Conservation (phyloP, 2,113 vertebrate genomes). For the Ochotona princeps region DNA sequence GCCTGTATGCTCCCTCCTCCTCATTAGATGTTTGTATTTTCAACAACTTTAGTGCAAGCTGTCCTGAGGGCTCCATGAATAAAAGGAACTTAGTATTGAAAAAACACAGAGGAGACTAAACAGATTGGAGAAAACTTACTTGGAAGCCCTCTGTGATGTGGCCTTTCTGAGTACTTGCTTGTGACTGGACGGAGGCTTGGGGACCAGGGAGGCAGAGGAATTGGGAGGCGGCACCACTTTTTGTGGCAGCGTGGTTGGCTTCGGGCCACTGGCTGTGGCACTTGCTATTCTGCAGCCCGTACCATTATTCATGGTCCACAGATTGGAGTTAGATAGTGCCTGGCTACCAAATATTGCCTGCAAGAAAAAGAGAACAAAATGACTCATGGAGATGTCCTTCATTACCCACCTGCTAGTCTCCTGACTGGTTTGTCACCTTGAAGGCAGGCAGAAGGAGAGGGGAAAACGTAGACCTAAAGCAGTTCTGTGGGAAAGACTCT, state of each 20-base stretch:
- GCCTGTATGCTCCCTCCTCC: not conserved
- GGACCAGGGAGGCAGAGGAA: slow-evolving; percentile 84
- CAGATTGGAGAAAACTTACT: slow-evolving; percentile 87
- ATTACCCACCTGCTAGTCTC: not conserved
- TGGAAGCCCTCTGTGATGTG: slow-evolving; percentile 88
- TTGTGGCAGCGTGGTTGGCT: slow-evolving; percentile 79
- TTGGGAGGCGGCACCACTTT: slow-evolving; percentile 84
- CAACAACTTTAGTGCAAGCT: not conserved
- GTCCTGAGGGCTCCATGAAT: not conserved
- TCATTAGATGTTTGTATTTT: slow-evolving; percentile 10
- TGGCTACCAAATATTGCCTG: slow-evolving; percentile 89
- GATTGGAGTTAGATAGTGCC: slow-evolving; percentile 79
- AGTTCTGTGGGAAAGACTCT: not conserved
- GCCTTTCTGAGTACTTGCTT: slow-evolving; percentile 89
- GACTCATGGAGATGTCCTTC: not conserved
- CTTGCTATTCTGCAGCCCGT: slow-evolving; percentile 82
- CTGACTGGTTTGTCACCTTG: not conserved
- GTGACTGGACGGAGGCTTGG: slow-evolving; percentile 90
- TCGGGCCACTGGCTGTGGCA: slow-evolving; percentile 83
- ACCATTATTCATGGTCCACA: slow-evolving; percentile 78
- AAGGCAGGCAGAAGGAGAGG: slow-evolving; percentile 16
- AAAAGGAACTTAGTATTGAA: not conserved
- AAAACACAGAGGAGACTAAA: not conserved
- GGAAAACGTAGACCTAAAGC: not conserved
- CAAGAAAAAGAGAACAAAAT: slow-evolving; percentile 42